Evolutionary conservation across 2,888 invertebrate species (phyloP).

Genomic region (Cantharis rufa): DNA sequence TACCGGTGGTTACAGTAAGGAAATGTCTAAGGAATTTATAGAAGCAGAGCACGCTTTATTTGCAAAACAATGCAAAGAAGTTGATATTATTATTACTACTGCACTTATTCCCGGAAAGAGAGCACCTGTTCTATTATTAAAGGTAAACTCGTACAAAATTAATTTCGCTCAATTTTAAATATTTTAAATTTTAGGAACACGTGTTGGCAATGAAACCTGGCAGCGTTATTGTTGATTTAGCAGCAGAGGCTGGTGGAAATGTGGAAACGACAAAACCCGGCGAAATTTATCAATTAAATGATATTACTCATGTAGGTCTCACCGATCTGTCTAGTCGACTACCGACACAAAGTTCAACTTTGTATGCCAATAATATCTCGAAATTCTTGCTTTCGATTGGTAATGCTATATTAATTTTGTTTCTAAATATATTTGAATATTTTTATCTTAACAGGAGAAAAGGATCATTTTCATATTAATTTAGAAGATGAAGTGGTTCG

Average conservation of each 20-base stretch:
- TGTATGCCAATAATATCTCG: slow-evolving; percentile 90
- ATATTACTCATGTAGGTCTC: slow-evolving; percentile 82
- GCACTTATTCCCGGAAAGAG: slow-evolving; percentile 87
- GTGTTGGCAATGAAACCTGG: slow-evolving; percentile 83
- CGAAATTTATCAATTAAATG: slow-evolving; percentile 73
- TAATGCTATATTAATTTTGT: slow-evolving; percentile 46
- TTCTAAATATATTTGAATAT: background rate
- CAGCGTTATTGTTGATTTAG: slow-evolving; percentile 86
- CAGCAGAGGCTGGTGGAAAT: slow-evolving; percentile 88
- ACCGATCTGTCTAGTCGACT: slow-evolving; percentile 84
- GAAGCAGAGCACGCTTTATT: slow-evolving; percentile 84
- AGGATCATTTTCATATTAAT: slow-evolving; percentile 79
- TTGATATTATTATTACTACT: slow-evolving; percentile 87
- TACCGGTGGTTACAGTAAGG: slow-evolving; percentile 81
- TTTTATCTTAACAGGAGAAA: slow-evolving; percentile 62
- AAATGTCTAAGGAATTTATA: slow-evolving; percentile 84
- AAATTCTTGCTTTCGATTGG: slow-evolving; percentile 84
- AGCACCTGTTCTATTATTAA: slow-evolving; percentile 79
- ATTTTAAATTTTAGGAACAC: slow-evolving; percentile 63
- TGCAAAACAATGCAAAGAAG: slow-evolving; percentile 82
- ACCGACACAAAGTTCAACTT: slow-evolving; percentile 83
- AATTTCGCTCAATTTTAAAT: background rate
- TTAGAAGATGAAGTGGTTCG: slow-evolving; percentile 85
- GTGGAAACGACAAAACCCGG: slow-evolving; percentile 81
- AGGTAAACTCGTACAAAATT: slow-evolving; percentile 59